Percentiles rank a stretch among this genome's conserved stretches.
phyloP scores from a whole-genome alignment of 2,888 invertebrate species.

The Dicycla oo region DNA sequence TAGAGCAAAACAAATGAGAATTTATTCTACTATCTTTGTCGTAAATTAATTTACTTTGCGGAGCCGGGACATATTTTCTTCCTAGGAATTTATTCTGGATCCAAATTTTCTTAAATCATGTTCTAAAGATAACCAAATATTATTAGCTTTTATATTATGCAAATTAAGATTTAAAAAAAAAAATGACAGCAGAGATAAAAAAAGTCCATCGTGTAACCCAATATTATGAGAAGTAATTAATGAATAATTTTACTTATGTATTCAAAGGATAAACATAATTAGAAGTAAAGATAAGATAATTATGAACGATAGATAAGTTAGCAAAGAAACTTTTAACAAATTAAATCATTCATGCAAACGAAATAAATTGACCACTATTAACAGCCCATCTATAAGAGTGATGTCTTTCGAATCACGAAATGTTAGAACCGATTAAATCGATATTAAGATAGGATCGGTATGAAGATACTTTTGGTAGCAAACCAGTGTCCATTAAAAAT shows the following conservation, averaged over 20 bases:
- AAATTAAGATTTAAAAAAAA: too few relatives aligned
- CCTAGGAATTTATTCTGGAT: conserved; percentile 2
- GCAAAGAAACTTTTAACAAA: background rate
- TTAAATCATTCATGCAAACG: conserved; percentile 28
- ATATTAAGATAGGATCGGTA: conserved; percentile 66
- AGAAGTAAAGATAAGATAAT: background rate
- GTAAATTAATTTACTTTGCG: conserved; percentile 37
- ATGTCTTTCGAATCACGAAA: conserved; percentile 56
- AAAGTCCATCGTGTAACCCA: too few relatives aligned
- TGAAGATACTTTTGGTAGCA: conserved; percentile 70
- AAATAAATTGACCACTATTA: conserved; percentile 42
- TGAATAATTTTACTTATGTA: background rate
- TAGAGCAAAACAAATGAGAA: conserved; percentile 37
- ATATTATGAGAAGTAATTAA: too few relatives aligned
- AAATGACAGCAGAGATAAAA: too few relatives aligned
- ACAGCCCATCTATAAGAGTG: conserved; percentile 51
- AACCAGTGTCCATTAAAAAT: conserved; percentile 72
- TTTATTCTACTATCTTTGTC: conserved; percentile 27
- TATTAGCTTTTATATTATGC: too few relatives aligned
- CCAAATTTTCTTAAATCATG: background rate
- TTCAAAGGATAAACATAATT: background rate
- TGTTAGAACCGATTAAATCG: conserved; percentile 60
- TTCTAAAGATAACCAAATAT: background rate
- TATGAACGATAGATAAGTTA: background rate
- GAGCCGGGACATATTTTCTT: conserved; percentile 12